A percentile compares a stretch with the other conserved stretches of the same genome.
phyloP scores from a whole-genome alignment of 2,113 vertebrate genomes.

The Oostethus manadensis region DNA sequence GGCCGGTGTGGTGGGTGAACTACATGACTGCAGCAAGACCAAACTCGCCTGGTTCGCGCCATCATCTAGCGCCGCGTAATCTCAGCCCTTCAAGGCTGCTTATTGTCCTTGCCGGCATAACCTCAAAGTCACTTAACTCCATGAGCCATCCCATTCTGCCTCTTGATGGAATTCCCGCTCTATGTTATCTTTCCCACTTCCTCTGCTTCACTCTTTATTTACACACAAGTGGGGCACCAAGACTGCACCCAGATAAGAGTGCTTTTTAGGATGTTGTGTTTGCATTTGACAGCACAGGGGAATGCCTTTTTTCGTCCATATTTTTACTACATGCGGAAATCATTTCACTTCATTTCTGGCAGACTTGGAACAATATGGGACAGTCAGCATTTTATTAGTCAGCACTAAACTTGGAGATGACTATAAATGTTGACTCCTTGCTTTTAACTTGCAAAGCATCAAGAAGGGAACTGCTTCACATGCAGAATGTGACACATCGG shows the following conservation, averaged over 20 bases:
- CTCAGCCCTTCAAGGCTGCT: slow-evolving; percentile 62
- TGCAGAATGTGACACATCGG: slow-evolving; percentile 8
- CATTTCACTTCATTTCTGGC: slow-evolving; percentile 34
- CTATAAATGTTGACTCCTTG: slow-evolving; percentile 43
- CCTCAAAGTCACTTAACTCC: slow-evolving; percentile 68
- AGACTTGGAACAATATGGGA: slow-evolving; percentile 18
- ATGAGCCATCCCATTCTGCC: slow-evolving; percentile 64
- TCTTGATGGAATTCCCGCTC: slow-evolving; percentile 60
- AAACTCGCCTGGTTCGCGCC: slow-evolving; percentile 46
- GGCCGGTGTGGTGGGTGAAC: slow-evolving; percentile 37
- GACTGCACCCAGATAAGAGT: slow-evolving; percentile 66
- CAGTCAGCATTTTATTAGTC: slow-evolving; percentile 32
- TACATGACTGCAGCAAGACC: slow-evolving; percentile 33
- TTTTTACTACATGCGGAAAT: slow-evolving; percentile 27
- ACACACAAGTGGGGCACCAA: slow-evolving; percentile 62
- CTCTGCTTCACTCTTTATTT: slow-evolving; percentile 57
- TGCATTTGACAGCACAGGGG: slow-evolving; percentile 52
- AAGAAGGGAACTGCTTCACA: slow-evolving; percentile 38
- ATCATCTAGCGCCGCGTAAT: slow-evolving; percentile 51
- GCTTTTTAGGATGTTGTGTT: slow-evolving; percentile 67
- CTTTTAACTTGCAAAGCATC: slow-evolving; percentile 25
- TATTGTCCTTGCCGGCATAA: slow-evolving; percentile 66
- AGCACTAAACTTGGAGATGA: slow-evolving; percentile 24
- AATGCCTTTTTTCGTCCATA: slow-evolving; percentile 29
- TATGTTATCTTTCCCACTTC: slow-evolving; percentile 56